Evolutionary conservation across 2,888 invertebrate species (phyloP), one percentile per base, ranked within the genome.

Genomic region (Seira musarum): DNA sequence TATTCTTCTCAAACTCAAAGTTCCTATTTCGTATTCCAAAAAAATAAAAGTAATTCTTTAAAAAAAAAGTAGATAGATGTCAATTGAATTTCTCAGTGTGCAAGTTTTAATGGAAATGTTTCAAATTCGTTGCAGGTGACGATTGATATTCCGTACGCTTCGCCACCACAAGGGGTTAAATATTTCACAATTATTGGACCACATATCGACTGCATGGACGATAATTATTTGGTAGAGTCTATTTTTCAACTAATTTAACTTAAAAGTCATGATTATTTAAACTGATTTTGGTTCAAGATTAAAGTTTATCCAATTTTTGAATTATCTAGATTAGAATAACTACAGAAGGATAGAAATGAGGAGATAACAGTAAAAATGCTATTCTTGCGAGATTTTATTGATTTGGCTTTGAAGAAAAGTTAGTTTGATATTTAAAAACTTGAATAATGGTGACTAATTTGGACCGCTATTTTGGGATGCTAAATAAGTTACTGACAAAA

Each of bases 181-280:
- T 94, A 94, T 88, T 94, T 94, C 88, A 94, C 94, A 1, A 90
- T 94, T 63, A 93, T 94, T 85, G 94, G 94, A 1, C 94, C 94
- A 13, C 93, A 93, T 87, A 93, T 93, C 85, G 94, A 94, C 89
- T 94, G 94, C 88, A 94, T 94, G 93, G 94, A 94, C 84, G 93
- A 94, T 88, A 92, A 93, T 87, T 94, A 93, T 88, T 89, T 94
- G 90, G 93, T 94, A 88, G 90, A 25, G 15, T 69, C 40, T 78
- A 15, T 5, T 17, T 22, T 19, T 74, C 21, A 1, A 30, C 30
- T n/a, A 1, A n/a, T 17, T 10, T 40, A 15, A n/a, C 60, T 21
- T 21, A 22, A n/a, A n/a, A n/a, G n/a, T n/a, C n/a, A n/a, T n/a
- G n/a, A n/a, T n/a, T n/a, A n/a, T n/a, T n/a, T n/a, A n/a, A n/a